phyloP scores from a whole-genome alignment of 2,888 invertebrate species.

The Hyppa rectilinea region DNA sequence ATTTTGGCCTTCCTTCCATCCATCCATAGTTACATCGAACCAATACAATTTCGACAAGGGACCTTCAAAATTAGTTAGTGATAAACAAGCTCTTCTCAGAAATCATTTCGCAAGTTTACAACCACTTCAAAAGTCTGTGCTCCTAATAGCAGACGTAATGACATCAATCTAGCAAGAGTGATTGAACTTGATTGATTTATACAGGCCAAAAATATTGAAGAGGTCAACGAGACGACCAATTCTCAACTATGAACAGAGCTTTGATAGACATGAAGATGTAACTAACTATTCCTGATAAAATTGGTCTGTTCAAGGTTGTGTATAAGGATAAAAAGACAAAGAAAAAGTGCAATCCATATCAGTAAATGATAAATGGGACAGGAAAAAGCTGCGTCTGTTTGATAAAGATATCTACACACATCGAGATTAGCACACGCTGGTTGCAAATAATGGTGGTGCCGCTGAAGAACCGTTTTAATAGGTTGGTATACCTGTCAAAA shows the following conservation, averaged over 20 bases:
- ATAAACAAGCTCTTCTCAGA: constrained; percentile 20
- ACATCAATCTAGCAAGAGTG: constrained; percentile 34
- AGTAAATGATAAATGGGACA: constrained; percentile 16
- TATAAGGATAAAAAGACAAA: neutral
- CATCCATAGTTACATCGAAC: neutral
- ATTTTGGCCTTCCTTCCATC: neutral
- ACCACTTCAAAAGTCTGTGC: constrained; percentile 36
- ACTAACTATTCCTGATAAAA: neutral
- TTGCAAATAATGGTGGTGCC: constrained; percentile 24
- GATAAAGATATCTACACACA: constrained; percentile 20
- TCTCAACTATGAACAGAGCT: constrained; percentile 18
- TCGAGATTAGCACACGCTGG: constrained; percentile 15
- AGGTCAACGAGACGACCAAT: constrained; percentile 38
- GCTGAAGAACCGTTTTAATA: constrained; percentile 31
- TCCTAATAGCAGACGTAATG: constrained; percentile 40
- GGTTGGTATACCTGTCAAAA: constrained; percentile 39
- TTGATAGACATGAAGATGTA: constrained; percentile 18
- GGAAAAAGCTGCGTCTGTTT: constrained; percentile 13
- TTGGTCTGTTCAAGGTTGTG: neutral
- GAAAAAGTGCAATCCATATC: constrained; percentile 1
- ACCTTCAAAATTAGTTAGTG: neutral
- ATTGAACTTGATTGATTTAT: constrained; percentile 48
- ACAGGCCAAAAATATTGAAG: constrained; percentile 46
- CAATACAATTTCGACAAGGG: neutral
- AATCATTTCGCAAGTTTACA: constrained; percentile 33